These are phyloP conservation scores for Pogonognathellus flavescens DNA, from an alignment of 1,140 invertebrate genomes.

Conservation along the genomic window DNA sequence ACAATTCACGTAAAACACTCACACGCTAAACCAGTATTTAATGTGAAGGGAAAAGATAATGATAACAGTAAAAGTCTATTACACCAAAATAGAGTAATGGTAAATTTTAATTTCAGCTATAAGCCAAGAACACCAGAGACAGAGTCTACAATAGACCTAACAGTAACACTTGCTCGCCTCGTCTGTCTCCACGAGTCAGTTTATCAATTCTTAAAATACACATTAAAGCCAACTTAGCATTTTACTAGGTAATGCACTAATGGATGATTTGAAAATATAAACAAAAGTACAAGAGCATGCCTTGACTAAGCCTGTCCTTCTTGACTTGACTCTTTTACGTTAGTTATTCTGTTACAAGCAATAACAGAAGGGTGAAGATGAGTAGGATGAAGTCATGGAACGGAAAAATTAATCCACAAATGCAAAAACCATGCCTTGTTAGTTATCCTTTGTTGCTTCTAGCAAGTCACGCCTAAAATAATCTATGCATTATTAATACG, in stretches of 20 bases:
- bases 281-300: not conserved
- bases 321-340: constrained; percentile 5
- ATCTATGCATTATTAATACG: constrained; percentile 59
- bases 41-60: constrained; percentile 26
- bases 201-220: constrained; percentile 10
- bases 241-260: constrained; percentile 18
- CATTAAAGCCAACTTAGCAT: constrained; percentile 13
- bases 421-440: constrained; percentile 58
- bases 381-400: not conserved
- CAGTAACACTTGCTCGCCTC: not conserved
- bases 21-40: constrained; percentile 4
- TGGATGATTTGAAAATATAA: constrained; percentile 3
- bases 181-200: not conserved
- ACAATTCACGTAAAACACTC: not conserved
- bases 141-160: not conserved
- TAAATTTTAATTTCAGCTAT: constrained; percentile 13
- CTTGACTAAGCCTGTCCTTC: not conserved
- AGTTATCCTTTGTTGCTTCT: constrained; percentile 58
- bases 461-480: constrained; percentile 59
- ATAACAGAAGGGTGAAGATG: constrained; percentile 20
- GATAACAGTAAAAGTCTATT: constrained; percentile 44
- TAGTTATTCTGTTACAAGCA: not conserved
- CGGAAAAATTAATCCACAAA: constrained; percentile 59
- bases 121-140: not conserved
- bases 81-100: constrained; percentile 24